Conservation (phyloP, 2,888 invertebrate species). For the Epirrhoe tristata region DNA sequence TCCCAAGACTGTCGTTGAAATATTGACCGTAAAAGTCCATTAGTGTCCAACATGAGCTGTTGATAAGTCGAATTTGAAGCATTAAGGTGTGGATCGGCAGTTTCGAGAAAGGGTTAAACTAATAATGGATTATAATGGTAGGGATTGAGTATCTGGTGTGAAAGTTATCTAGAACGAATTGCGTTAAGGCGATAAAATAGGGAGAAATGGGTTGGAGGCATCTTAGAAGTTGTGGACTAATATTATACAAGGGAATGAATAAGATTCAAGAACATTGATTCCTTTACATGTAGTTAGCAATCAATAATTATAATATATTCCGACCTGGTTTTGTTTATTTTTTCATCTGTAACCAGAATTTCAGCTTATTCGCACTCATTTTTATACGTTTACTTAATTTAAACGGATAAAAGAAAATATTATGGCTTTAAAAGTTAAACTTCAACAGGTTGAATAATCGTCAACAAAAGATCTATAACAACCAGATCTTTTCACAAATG, state of each 20-base stretch:
- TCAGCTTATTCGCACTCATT: too few relatives aligned
- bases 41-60: slow-evolving; percentile 69
- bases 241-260: not conserved
- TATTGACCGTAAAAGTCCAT: slow-evolving; percentile 79
- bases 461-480: slow-evolving; percentile 1
- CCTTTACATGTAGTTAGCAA: not conserved
- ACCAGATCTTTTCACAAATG: not conserved
- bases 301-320: not conserved
- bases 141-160: slow-evolving; percentile 33
- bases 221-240: not conserved
- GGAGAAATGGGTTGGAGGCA: slow-evolving; percentile 5
- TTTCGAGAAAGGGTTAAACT: slow-evolving; percentile 45
- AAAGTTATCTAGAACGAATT: slow-evolving; percentile 31
- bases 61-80: slow-evolving; percentile 72
- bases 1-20: slow-evolving; percentile 66
- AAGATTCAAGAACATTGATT: not conserved
- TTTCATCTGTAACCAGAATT: too few relatives aligned
- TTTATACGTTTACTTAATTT: too few relatives aligned
- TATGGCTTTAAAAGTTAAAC: not conserved
- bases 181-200: slow-evolving; percentile 20
- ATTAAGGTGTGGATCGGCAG: slow-evolving; percentile 64
- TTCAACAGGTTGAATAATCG: not conserved
- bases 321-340: too few relatives aligned
- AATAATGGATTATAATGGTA: slow-evolving; percentile 38
- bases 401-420: not conserved